Conservation (phyloP, 2,113 vertebrate genomes). For the Phodopus roborovskii region DNA sequence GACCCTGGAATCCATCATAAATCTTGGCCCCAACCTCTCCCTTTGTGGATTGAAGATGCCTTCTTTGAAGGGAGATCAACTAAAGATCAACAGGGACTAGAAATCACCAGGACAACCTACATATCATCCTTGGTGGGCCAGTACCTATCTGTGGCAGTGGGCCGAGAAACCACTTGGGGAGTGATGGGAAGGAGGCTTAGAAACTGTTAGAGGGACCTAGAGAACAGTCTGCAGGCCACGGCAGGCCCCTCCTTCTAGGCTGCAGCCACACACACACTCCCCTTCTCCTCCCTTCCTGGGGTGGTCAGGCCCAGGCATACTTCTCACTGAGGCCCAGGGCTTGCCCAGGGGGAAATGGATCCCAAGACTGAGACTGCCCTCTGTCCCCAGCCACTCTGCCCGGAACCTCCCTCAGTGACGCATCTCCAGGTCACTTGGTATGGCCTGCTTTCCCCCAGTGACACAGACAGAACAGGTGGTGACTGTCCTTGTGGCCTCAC, state of each 20-base stretch:
- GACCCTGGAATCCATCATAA: rapidly evolving
- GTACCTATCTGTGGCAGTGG: no score
- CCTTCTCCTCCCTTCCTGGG: neutral
- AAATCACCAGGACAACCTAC: neutral
- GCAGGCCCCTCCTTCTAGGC: neutral
- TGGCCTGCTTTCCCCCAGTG: neutral
- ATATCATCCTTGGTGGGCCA: neutral
- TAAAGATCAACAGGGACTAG: neutral
- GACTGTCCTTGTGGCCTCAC: neutral
- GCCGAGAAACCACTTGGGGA: neutral
- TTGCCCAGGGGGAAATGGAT: neutral
- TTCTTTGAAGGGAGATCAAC: no score
- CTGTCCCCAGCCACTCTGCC: neutral
- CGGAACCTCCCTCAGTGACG: neutral
- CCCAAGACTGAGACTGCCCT: neutral
- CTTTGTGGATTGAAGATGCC: neutral
- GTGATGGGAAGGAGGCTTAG: neutral
- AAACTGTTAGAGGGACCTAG: neutral
- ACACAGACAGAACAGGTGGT: neutral
- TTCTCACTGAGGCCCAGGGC: neutral
- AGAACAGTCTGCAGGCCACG: neutral
- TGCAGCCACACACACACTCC: neutral
- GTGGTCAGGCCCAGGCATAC: neutral
- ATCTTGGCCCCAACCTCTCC: neutral
- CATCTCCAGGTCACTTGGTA: neutral